Conservation (phyloP, 2,113 vertebrate genomes). For the Syngnathus scovelli region DNA sequence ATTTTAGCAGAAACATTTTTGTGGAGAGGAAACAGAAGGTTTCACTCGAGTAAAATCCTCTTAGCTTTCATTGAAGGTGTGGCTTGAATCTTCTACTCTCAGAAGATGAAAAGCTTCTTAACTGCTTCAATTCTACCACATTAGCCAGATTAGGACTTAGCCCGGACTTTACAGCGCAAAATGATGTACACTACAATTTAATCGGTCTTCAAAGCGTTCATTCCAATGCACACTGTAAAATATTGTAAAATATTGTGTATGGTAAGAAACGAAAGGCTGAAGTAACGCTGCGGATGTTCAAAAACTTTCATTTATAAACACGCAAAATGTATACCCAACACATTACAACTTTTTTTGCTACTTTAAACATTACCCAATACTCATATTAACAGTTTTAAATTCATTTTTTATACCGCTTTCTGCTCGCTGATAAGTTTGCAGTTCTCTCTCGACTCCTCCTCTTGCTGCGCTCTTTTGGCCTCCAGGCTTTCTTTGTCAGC, state of each 20-base stretch:
- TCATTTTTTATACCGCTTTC: conserved; percentile 81
- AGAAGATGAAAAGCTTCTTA: conserved; percentile 61
- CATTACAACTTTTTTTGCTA: background rate
- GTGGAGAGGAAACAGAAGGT: conserved; percentile 16
- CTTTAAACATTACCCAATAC: background rate
- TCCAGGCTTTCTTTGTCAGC: conserved; percentile 93
- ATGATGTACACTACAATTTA: conserved; percentile 40
- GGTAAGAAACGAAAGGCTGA: background rate
- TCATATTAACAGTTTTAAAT: background rate
- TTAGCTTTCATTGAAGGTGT: conserved; percentile 48
- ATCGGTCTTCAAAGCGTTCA: conserved; percentile 19
- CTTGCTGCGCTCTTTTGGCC: conserved; percentile 81
- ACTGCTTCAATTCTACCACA: conserved; percentile 50
- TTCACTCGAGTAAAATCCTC: conserved; percentile 43
- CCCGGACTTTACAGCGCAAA: conserved; percentile 32
- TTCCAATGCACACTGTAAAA: conserved; percentile 6
- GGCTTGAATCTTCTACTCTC: conserved; percentile 40
- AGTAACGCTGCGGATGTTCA: background rate
- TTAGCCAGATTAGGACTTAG: conserved; percentile 62
- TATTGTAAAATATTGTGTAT: conserved; percentile 6
- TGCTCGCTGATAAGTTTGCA: conserved; percentile 93
- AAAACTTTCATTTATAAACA: background rate
- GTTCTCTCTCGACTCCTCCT: conserved; percentile 90
- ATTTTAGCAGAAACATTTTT: background rate
- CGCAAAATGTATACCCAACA: background rate